Conservation (phyloP, 2,888 invertebrate genomes). For the Luperina testacea region DNA sequence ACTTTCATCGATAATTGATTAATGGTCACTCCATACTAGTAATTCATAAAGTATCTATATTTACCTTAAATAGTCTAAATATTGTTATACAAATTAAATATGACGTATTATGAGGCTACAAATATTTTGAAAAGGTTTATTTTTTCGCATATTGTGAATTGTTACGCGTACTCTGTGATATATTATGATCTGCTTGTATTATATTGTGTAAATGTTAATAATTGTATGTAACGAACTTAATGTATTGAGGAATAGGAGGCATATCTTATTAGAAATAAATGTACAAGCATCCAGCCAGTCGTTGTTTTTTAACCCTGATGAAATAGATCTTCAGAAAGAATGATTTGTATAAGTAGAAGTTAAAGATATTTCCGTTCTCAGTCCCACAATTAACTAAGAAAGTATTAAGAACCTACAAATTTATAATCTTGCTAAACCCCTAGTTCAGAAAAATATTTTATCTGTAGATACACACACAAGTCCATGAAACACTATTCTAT, state of each 20-base stretch:
- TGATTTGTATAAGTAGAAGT: not conserved
- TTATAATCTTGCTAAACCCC: not conserved
- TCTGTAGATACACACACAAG: not conserved
- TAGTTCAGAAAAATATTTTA: not conserved
- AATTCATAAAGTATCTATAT: conserved; percentile 35
- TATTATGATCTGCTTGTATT: conserved; percentile 86
- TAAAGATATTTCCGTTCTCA: not conserved
- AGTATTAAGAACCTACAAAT: not conserved
- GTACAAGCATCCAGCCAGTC: conserved; percentile 74
- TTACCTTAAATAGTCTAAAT: conserved; percentile 32
- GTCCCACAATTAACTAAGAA: not conserved
- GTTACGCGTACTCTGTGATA: conserved; percentile 88
- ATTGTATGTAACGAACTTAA: conserved; percentile 59
- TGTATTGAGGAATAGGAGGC: conserved; percentile 72
- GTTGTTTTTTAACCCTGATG: conserved; percentile 54
- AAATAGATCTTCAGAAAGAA: not conserved
- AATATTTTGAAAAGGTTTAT: conserved; percentile 66
- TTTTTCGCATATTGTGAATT: conserved; percentile 85
- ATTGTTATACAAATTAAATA: conserved; percentile 47
- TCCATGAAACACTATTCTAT: not conserved
- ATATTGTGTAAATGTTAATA: conserved; percentile 74
- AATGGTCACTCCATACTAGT: conserved; percentile 17
- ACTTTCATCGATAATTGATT: conserved; percentile 3
- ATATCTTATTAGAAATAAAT: conserved; percentile 83
- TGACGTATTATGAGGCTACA: conserved; percentile 51